Evolutionary conservation across 2,797 vertebrate species (phyloP), one percentile per base, ranked within the genome.

Genomic region (Limosa lapponica): DNA sequence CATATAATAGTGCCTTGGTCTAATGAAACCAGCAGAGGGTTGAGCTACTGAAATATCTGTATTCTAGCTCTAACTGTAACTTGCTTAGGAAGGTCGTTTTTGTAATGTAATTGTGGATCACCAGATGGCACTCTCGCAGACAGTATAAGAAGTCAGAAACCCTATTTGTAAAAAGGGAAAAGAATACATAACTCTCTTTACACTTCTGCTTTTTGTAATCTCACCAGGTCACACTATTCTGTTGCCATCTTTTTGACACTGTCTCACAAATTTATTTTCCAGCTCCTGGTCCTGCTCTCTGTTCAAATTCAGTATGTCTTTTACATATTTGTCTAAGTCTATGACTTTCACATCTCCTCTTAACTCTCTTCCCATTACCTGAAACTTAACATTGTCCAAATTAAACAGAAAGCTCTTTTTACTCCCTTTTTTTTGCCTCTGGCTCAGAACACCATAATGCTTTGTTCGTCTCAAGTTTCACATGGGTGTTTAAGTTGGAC

Each of bases 91-190:
- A 93, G 90, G 88, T 89, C 62, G 80, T 82, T 93, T 90, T 79
- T 94, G 94, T 64, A 96, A 82, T 84, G 64, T 95, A 77, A 48
- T 66, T 95, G 85, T 71, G 77, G 67, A 93, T 95, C 96, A 96
- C 82, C 95, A 96, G 95, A 96, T 97, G 95, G 94, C 95, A 96
- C 70, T 96, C 80, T 96, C 3, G 67, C 70, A 95, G 95, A 55
- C 64, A 43, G 24, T 94, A 91, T 93, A 49, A 84, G 77, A 80
- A 87, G 62, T 73, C 70, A 88, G 61, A 82, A 91, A 82, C 44
- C 16, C 28, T 86, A 20, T 89, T 93, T 93, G 37, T 73, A 77
- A 84, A 75, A 89, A 36, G 16, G 51, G 10, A 91, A 87, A 92
- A 71, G 24, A 82, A 73, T 84, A 77, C 66, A 61, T 85, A 94